A percentile compares a stretch with the other conserved stretches of the same genome.
phyloP scores from a whole-genome alignment of 2,888 invertebrate species.

The Tanytarsus gracilentus region DNA sequence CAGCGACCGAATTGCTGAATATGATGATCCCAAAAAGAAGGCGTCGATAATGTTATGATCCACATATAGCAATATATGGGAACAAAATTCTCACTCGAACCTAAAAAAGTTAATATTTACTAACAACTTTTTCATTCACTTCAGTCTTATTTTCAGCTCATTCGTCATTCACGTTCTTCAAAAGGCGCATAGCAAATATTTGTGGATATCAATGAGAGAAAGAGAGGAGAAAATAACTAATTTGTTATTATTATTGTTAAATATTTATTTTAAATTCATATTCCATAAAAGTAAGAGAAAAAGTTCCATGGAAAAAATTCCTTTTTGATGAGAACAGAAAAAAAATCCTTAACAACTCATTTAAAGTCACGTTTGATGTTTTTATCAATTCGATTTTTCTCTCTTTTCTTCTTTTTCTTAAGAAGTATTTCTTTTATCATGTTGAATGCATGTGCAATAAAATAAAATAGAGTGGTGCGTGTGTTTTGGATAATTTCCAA shows the following conservation, averaged over 20 bases:
- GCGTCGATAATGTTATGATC: too few species aligned
- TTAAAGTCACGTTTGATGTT: conserved; percentile 26
- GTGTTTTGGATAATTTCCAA: too few species aligned
- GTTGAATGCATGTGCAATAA: conserved; percentile 13
- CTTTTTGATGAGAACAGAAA: background rate
- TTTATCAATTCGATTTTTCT: conserved; percentile 14
- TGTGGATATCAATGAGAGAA: background rate
- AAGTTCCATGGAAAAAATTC: background rate
- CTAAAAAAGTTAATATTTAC: too few species aligned
- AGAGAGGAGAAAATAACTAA: conserved; percentile 16
- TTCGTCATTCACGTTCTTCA: background rate
- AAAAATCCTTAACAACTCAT: conserved; percentile 13
- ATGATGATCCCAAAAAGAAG: too few species aligned
- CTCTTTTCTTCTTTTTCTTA: background rate
- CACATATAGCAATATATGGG: too few species aligned
- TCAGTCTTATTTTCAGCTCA: background rate
- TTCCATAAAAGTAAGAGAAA: background rate
- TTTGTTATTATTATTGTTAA: conserved; percentile 12
- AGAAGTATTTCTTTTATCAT: background rate
- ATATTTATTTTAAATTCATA: background rate
- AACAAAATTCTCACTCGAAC: too few species aligned
- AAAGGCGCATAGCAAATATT: conserved; percentile 21
- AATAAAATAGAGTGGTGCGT: too few species aligned
- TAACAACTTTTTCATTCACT: background rate
- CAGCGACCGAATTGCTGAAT: too few species aligned